These are phyloP conservation scores for Danionella cerebrum DNA, from an alignment of 2,113 vertebrate species.

Conservation along the genomic window DNA sequence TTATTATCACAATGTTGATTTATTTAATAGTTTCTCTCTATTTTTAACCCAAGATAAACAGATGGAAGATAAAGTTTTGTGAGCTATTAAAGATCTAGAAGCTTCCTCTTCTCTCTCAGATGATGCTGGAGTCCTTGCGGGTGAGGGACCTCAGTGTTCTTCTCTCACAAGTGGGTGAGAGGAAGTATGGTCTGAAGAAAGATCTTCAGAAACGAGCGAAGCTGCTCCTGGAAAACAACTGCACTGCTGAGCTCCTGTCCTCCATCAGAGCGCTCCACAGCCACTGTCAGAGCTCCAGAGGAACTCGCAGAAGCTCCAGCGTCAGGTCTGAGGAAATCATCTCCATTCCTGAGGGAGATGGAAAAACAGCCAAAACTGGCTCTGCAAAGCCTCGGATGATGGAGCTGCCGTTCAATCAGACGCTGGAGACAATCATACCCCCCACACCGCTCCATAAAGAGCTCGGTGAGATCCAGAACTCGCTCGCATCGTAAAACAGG, in stretches of 20 bases:
- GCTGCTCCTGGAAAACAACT: slow-evolving; percentile 74
- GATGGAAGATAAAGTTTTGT: no score
- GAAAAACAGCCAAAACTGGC: slow-evolving; percentile 47
- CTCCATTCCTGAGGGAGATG: slow-evolving; percentile 53
- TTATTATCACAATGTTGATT: no score
- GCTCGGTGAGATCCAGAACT: neutral
- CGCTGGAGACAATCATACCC: slow-evolving; percentile 72
- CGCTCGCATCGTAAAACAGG: no score
- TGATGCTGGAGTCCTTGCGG: slow-evolving; percentile 82
- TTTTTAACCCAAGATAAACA: no score
- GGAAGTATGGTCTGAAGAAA: slow-evolving; percentile 79
- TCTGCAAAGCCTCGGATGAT: slow-evolving; percentile 59
- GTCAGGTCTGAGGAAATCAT: slow-evolving; percentile 34
- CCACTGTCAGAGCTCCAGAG: slow-evolving; percentile 61
- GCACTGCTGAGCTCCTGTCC: slow-evolving; percentile 75
- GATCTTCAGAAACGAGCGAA: slow-evolving; percentile 73
- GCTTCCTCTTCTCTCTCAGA: slow-evolving; percentile 50
- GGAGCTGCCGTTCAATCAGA: slow-evolving; percentile 74
- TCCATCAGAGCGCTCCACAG: slow-evolving; percentile 77
- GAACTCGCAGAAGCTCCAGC: slow-evolving; percentile 23
- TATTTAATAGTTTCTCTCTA: no score
- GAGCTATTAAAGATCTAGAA: no score
- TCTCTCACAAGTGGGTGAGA: slow-evolving; percentile 74
- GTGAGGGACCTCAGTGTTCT: slow-evolving; percentile 81
- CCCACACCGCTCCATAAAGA: slow-evolving; percentile 69